These are phyloP conservation scores for Pteromalus puparum DNA, from an alignment of 1,140 invertebrate genomes.

Conservation along the genomic window DNA sequence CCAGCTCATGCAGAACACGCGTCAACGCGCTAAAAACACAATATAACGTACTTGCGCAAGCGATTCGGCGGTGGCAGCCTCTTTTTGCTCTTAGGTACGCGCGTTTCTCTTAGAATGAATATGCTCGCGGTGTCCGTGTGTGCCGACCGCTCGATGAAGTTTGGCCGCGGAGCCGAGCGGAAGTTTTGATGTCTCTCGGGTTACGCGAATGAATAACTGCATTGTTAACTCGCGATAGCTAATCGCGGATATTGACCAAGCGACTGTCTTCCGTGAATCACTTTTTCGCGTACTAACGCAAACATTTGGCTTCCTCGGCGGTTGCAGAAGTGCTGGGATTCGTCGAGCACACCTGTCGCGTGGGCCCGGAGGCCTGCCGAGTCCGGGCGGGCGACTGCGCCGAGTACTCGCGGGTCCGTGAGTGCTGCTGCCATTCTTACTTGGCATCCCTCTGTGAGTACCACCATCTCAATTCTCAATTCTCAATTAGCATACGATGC, in stretches of 20 bases:
- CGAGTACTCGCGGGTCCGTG: conserved; percentile 79
- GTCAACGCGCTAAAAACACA: background rate
- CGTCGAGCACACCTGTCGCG: conserved; percentile 82
- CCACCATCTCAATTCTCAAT: too few species aligned
- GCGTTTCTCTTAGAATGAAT: too few species aligned
- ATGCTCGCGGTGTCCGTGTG: too few species aligned
- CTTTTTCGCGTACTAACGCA: background rate
- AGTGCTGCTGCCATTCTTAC: conserved; percentile 81
- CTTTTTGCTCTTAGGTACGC: too few species aligned
- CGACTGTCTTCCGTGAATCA: too few species aligned
- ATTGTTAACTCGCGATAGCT: background rate
- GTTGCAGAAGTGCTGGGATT: conserved; percentile 79
- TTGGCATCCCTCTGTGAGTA: conserved; percentile 78
- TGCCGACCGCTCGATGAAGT: too few species aligned
- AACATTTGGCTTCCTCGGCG: background rate
- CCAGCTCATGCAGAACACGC: background rate
- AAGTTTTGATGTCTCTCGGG: conserved; percentile 35
- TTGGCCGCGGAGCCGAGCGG: background rate
- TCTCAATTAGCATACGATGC: too few species aligned
- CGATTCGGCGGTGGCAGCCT: too few species aligned
- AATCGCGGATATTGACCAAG: background rate
- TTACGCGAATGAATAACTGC: background rate
- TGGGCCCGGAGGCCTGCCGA: conserved; percentile 77
- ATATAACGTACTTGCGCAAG: too few species aligned
- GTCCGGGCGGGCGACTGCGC: conserved; percentile 79